Conservation (phyloP, 2,113 vertebrate genomes). For the Hypocryptadius cinnamomeus region DNA sequence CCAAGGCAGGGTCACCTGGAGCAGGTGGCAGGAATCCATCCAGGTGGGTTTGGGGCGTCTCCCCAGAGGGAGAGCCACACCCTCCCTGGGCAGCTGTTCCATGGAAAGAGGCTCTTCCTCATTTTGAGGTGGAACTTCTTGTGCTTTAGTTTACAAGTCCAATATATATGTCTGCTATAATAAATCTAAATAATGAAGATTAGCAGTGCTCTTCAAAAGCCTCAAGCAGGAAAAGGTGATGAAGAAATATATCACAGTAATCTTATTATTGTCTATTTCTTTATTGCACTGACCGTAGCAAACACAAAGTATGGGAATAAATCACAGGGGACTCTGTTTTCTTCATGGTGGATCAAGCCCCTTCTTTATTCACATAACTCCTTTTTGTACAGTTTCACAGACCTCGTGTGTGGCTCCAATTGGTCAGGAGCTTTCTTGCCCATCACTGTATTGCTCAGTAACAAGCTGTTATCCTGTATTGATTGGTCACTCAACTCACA, state of each 20-base stretch:
- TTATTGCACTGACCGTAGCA: not conserved
- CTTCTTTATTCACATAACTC: not conserved
- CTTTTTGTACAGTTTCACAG: not conserved
- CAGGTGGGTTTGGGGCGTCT: not conserved
- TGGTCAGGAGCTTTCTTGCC: not conserved
- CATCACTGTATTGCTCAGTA: not conserved
- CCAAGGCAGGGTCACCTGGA: not conserved
- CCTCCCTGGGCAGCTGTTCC: not conserved
- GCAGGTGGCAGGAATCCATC: not conserved
- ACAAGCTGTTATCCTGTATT: not conserved
- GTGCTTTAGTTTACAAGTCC: not conserved
- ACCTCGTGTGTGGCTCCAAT: not conserved
- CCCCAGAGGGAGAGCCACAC: not conserved
- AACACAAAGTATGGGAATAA: not conserved
- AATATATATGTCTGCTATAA: not conserved
- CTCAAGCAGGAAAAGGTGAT: rapidly evolving
- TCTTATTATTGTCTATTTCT: not conserved
- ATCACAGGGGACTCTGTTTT: not conserved
- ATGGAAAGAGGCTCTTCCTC: not conserved
- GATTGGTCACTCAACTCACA: not conserved
- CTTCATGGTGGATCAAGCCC: not conserved
- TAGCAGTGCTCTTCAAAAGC: not conserved
- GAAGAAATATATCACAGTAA: not conserved
- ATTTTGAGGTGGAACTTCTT: not conserved
- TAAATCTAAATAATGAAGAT: not conserved